Base-by-base conservation (phyloP, 2,888 invertebrate species). In the Carpatolechia fugitivella region DNA sequence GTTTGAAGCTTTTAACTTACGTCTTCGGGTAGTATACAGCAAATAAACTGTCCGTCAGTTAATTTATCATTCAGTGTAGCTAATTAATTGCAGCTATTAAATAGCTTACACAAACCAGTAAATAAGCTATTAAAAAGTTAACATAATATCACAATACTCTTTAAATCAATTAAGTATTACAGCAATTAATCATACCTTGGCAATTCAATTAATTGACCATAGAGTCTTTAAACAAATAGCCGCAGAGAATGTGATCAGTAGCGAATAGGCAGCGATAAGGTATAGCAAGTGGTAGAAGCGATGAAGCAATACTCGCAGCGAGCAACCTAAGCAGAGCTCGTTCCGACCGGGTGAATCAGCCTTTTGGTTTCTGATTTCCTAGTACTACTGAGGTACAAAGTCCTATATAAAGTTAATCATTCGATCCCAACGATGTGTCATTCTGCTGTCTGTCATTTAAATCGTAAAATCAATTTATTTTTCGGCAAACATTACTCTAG, bases 301-400 rank as follows among this genome's bases (percentile, higher is more conserved):
- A 52, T 62, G 60, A 54, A 57, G 63, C 70, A 72, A 67, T 55
- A n/a, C n/a, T n/a, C n/a, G n/a, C n/a, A 56, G 63, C 69, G n/a
- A 20, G 20, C 41, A 10, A 71, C 66, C 68, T 70, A 68, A 60
- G 71, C 67, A 62, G 64, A 69, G 66, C 61, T 56, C 67, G 78
- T 79, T 81, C 72, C 73, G 67, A 65, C 55, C 56, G 66, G 68
- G 64, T 80, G 81, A 77, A 56, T 76, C 79, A 77, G 65, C 72
- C 69, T 69, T 65, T 61, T 64, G 60, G 65, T 68, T 38, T 72
- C 67, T 61, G 60, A 68, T 71, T 79, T 76, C 78, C 71, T 69
- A 69, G 67, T 70, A 66, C n/a, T 47, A 8, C n/a, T 5, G 20
- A n/a, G 3, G n/a, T 20, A 24, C 20, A 18, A 41, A 13, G 38